A percentile compares a stretch with the other conserved stretches of the same genome.
Conservation (phyloP, 2,797 vertebrate genomes). For the Myripristis murdjan region DNA sequence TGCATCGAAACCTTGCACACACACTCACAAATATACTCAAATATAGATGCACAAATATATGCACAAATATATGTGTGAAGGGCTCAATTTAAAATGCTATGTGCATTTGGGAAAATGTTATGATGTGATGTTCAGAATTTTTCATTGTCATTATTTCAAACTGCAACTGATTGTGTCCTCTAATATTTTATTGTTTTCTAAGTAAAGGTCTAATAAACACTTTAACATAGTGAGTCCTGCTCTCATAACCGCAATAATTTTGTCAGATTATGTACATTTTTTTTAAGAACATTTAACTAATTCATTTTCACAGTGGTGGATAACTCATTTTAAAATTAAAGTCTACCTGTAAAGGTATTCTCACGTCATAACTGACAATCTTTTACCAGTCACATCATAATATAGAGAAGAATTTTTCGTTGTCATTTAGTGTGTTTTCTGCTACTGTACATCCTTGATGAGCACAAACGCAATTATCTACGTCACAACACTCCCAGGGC, state of each 20-base stretch:
- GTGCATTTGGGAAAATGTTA: too few species aligned
- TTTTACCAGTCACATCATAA: slow-evolving; percentile 26
- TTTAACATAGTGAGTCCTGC: too few species aligned
- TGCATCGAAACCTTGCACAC: neutral
- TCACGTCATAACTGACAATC: slow-evolving; percentile 24
- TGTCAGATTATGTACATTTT: neutral
- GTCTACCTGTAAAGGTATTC: slow-evolving; percentile 15
- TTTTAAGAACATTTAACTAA: neutral
- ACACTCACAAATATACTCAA: slow-evolving; percentile 1
- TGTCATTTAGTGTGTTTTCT: slow-evolving; percentile 42
- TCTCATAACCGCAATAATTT: neutral
- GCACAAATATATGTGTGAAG: neutral
- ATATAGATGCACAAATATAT: neutral
- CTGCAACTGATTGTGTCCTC: too few species aligned
- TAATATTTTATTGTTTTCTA: too few species aligned
- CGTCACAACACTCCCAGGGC: slow-evolving; percentile 32
- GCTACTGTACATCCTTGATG: slow-evolving; percentile 37
- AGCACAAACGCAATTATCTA: slow-evolving; percentile 34
- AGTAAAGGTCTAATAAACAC: too few species aligned
- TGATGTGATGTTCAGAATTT: too few species aligned
- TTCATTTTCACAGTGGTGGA: slow-evolving; percentile 21
- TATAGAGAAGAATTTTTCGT: slow-evolving; percentile 21
- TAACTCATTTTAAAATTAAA: slow-evolving; percentile 23
- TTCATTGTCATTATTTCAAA: too few species aligned
- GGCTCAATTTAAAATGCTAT: too few species aligned